A percentile compares a stretch with the other conserved stretches of the same genome.
These are phyloP conservation scores for Drosophila nannoptera DNA, from an alignment of 1,140 invertebrate genomes.

Conservation along the genomic window DNA sequence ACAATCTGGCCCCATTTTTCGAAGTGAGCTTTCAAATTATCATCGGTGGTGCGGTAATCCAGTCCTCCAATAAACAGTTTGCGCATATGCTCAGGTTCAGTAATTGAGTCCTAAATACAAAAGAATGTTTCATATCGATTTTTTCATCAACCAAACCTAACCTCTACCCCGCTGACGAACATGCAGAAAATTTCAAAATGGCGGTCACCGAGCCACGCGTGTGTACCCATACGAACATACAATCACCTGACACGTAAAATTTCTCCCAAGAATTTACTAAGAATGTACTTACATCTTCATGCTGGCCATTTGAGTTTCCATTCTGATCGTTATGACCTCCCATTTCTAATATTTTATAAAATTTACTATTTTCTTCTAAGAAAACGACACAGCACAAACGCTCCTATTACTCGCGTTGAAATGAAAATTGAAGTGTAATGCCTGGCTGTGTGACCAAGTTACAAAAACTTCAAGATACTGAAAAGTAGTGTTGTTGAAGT, in stretches of 20 bases:
- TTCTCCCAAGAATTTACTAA: background rate
- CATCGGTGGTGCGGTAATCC: conserved; percentile 97
- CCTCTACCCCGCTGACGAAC: conserved; percentile 53
- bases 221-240: conserved; percentile 18
- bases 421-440: conserved; percentile 43
- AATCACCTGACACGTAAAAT: conserved; percentile 1
- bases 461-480: background rate
- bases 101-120: conserved; percentile 65
- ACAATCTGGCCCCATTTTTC: conserved; percentile 98
- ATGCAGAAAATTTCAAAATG: conserved; percentile 74
- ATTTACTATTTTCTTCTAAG: conserved; percentile 8
- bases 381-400: conserved; percentile 17
- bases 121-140: conserved; percentile 52
- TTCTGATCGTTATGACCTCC: conserved; percentile 71
- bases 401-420: conserved; percentile 15
- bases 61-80: conserved; percentile 99
- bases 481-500: conserved; percentile 5
- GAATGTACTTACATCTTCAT: conserved; percentile 77
- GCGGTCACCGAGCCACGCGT: conserved; percentile 50
- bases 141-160: conserved; percentile 42
- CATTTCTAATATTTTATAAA: conserved; percentile 35
- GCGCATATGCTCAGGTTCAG: conserved; percentile 94
- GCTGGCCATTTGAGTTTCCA: conserved; percentile 67
- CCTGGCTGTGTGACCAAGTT: conserved; percentile 18
- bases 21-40: conserved; percentile 95